These are phyloP conservation scores for Cygnus olor DNA, from an alignment of 2,797 vertebrate species.

Conservation along the genomic window DNA sequence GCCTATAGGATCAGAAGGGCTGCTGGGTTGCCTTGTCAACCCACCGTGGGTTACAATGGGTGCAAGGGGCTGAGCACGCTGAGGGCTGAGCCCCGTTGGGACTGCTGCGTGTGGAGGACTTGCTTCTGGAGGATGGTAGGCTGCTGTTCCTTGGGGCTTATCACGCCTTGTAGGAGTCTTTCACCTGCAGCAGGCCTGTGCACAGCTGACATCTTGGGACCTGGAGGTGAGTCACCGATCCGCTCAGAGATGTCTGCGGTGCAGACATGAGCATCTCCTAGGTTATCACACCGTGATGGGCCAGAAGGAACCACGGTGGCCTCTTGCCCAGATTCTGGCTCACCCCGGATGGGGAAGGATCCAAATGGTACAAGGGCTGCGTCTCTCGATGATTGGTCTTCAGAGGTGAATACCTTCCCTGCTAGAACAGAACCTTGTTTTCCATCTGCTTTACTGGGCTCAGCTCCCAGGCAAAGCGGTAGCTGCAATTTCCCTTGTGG, in stretches of 20 bases:
- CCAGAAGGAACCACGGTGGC: neutral
- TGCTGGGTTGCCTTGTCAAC: neutral
- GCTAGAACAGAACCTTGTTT: neutral
- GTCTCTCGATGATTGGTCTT: neutral
- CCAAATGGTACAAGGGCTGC: neutral
- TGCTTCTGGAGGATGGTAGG: neutral
- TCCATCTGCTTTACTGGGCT: neutral
- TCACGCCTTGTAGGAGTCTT: rapidly evolving
- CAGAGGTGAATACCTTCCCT: neutral
- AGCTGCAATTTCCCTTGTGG: neutral
- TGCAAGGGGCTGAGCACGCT: rapidly evolving
- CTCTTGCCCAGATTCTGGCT: neutral
- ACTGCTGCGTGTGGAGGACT: neutral
- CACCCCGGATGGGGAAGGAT: neutral
- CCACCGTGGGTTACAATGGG: rapidly evolving
- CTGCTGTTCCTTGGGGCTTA: neutral
- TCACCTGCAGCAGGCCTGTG: neutral
- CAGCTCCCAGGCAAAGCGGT: neutral
- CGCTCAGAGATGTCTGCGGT: neutral
- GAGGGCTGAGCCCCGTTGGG: neutral
- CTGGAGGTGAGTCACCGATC: neutral
- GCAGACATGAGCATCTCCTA: neutral
- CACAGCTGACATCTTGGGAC: neutral
- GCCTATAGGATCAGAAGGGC: neutral
- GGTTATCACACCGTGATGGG: neutral